These are phyloP conservation scores for Lagenorhynchus albirostris DNA, from an alignment of 2,113 vertebrate genomes.

Conservation along the genomic window DNA sequence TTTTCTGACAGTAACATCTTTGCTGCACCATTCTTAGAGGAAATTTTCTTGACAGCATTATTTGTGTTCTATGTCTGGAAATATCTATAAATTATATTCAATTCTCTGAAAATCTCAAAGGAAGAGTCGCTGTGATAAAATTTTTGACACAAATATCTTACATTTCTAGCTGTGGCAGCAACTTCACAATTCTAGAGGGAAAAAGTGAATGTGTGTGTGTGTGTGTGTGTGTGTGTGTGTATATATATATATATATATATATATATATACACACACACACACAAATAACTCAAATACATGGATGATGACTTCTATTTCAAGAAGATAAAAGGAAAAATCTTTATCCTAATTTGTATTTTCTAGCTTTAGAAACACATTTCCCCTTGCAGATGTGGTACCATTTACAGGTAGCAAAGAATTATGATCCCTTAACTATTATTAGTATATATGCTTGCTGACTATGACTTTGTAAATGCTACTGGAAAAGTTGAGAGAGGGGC, in stretches of 20 bases:
- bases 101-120: conserved; percentile 50
- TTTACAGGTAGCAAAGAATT: conserved; percentile 18
- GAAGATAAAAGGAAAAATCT: background rate
- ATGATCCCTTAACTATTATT: conserved; percentile 27
- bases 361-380: conserved; percentile 39
- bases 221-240: accelerated
- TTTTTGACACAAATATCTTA: conserved; percentile 50
- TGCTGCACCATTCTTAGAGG: conserved; percentile 42
- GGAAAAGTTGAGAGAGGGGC: background rate
- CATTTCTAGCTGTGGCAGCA: conserved; percentile 31
- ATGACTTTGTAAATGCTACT: background rate
- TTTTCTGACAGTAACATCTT: conserved; percentile 53
- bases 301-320: background rate
- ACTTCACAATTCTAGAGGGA: background rate
- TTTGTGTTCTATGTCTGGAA: conserved; percentile 49
- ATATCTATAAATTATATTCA: conserved; percentile 53
- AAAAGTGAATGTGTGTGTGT: background rate
- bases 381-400: background rate
- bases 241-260: no score
- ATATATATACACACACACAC: no score
- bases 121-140: conserved; percentile 45
- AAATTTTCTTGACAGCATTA: conserved; percentile 58
- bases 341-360: conserved; percentile 26
- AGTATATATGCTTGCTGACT: background rate
- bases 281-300: background rate